These are phyloP conservation scores for Conus betulinus DNA, from an alignment of 1,140 invertebrate genomes.

Conservation along the genomic window DNA sequence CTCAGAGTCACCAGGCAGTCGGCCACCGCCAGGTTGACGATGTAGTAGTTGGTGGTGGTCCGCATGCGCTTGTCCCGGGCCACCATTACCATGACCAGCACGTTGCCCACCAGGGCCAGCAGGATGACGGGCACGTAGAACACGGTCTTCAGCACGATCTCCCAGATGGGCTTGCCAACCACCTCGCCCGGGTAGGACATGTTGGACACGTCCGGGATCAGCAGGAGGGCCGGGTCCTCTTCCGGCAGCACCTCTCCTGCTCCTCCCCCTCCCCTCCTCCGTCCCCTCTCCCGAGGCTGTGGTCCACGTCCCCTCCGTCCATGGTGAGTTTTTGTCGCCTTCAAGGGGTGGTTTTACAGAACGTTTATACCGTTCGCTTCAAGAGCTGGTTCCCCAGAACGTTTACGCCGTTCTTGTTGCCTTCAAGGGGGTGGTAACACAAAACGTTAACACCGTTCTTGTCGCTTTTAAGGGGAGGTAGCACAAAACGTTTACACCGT, in stretches of 20 bases:
- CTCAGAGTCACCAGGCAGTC: constrained; percentile 75
- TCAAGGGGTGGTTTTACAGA: too few species aligned
- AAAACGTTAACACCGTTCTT: too few species aligned
- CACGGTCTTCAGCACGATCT: constrained; percentile 68
- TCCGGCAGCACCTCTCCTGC: background rate
- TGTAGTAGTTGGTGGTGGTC: constrained; percentile 72
- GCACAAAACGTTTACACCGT: too few species aligned
- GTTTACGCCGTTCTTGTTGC: too few species aligned
- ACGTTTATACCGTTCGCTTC: too few species aligned
- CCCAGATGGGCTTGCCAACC: constrained; percentile 53
- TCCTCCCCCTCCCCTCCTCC: background rate
- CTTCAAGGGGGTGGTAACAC: too few species aligned
- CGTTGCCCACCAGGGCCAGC: constrained; percentile 63
- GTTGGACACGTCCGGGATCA: constrained; percentile 29
- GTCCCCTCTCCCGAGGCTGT: background rate
- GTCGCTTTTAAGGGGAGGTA: too few species aligned
- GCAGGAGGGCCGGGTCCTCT: background rate
- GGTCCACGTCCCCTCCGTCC: background rate
- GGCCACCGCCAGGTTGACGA: constrained; percentile 71
- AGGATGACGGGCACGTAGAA: constrained; percentile 67
- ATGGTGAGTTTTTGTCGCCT: background rate
- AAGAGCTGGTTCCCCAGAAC: too few species aligned
- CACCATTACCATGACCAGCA: constrained; percentile 63
- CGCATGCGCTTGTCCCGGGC: constrained; percentile 62
- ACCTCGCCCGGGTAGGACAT: constrained; percentile 49